phyloP scores from a whole-genome alignment of 2,888 invertebrate species.

The Callosobruchus maculatus region DNA sequence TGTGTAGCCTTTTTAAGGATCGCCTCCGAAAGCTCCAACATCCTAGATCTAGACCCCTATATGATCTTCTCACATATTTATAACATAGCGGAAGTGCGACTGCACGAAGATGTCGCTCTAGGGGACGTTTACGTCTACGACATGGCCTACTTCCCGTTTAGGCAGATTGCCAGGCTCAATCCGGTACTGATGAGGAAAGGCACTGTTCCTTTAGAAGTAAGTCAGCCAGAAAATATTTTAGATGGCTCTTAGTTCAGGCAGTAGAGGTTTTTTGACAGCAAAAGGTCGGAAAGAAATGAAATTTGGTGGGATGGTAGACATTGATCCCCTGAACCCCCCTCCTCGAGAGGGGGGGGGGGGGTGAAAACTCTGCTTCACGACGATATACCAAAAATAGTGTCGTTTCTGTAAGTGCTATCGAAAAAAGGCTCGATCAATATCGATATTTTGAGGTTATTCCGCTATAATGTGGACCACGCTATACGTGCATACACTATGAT shows the following conservation, averaged over 20 bases:
- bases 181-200: constrained; percentile 11
- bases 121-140: constrained; percentile 11
- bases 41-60: constrained; percentile 1
- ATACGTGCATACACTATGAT: too few relatives aligned
- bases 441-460: too few relatives aligned
- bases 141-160: constrained; percentile 3
- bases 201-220: constrained; percentile 12
- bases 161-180: constrained; percentile 5
- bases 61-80: background rate
- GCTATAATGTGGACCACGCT: too few relatives aligned
- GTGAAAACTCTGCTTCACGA: too few relatives aligned
- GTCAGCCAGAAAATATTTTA: background rate
- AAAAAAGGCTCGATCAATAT: too few relatives aligned
- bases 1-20: constrained; percentile 4
- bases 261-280: too few relatives aligned
- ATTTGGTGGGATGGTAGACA: too few relatives aligned
- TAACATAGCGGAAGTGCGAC: constrained; percentile 11
- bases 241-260: background rate
- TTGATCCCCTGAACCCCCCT: too few relatives aligned
- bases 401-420: too few relatives aligned
- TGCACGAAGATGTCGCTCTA: constrained; percentile 9
- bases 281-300: too few relatives aligned
- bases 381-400: too few relatives aligned
- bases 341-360: too few relatives aligned
- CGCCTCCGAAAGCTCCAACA: background rate